Evolutionary conservation across 2,113 vertebrate species (phyloP), one percentile per base, ranked within the genome.

Genomic region (Tachysurus vachellii): DNA sequence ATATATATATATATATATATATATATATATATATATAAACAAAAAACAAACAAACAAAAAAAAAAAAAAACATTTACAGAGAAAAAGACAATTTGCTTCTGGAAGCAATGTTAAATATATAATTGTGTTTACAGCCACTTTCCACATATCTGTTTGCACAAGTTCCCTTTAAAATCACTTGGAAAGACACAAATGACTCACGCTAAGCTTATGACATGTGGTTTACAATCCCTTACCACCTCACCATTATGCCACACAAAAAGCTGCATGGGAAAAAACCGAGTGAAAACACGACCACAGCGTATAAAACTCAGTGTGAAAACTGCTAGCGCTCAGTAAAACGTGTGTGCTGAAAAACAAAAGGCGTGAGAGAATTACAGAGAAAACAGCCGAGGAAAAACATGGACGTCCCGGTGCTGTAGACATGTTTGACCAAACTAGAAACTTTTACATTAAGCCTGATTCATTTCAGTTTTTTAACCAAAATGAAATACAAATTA

Each of bases 181-280:
- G 79, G 79, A 59, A 80, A 59, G 79, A 80, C 17, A 57, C 28
- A 57, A 80, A 80, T 80, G 77, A 80, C 53, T 80, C 13, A 80
- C 54, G 21, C 54, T 80, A 16, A 59, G 77, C 54, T 31, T 80
- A 12, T 57, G 76, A 36, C 76, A 80, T 80, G 54, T 80, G 79
- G 79, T 80, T 80, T 80, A 59, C 53, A 59, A 59, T 80, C 79
- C 28, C 4, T 80, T 80, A 36, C 77, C 28, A 36, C 77, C 57
- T 80, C 23, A 80, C 54, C 19, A 80, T 57, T 59, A 59, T 59
- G 36, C 17, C 79, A 59, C 54, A 80, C 54, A 59, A 80, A 80
- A 59, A 57, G 77, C 54, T 57, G 28, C 79, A 59, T 80, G 79
- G 79, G 54, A 10, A 57, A 23, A 80, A 79, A 54, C 28, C 13